These are phyloP conservation scores for Choreutis nemorana DNA, from an alignment of 2,888 invertebrate species.

Conservation along the genomic window DNA sequence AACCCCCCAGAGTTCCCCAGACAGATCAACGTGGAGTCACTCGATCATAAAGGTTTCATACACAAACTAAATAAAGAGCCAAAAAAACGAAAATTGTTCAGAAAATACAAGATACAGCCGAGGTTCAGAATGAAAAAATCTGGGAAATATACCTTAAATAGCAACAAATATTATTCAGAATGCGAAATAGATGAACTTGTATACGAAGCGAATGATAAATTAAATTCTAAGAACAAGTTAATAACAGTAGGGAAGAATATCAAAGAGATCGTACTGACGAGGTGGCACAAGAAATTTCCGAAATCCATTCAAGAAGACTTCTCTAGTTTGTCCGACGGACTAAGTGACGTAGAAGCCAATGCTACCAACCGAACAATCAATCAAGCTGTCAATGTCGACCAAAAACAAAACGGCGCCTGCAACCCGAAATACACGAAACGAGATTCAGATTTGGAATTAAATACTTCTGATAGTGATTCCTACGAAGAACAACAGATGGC, in stretches of 20 bases:
- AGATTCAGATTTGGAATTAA: constrained; percentile 35
- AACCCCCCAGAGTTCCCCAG: constrained; percentile 50
- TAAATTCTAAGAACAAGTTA: constrained; percentile 25
- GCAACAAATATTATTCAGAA: constrained; percentile 22
- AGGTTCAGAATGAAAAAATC: constrained; percentile 9
- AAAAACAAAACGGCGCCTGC: constrained; percentile 5
- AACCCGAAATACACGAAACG: constrained; percentile 30
- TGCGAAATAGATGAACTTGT: constrained; percentile 21
- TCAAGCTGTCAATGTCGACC: constrained; percentile 13
- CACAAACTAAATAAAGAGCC: constrained; percentile 20
- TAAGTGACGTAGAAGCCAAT: constrained; percentile 22
- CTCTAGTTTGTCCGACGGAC: constrained; percentile 20
- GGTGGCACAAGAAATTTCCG: constrained; percentile 6
- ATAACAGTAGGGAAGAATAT: too few species aligned
- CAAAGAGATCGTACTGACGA: not conserved
- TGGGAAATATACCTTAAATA: constrained; percentile 22
- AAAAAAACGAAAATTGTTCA: constrained; percentile 20
- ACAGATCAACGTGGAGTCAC: constrained; percentile 38
- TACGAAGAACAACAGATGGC: constrained; percentile 22
- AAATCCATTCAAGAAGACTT: constrained; percentile 12
- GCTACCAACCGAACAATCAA: constrained; percentile 18
- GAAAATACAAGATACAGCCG: constrained; percentile 17
- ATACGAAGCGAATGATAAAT: constrained; percentile 27
- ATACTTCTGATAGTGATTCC: constrained; percentile 33
- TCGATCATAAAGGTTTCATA: constrained; percentile 34